These are phyloP conservation scores for Dendronephthya gigantea DNA, from an alignment of 64 coral and sea anemone genomes.

Conservation along the genomic window DNA sequence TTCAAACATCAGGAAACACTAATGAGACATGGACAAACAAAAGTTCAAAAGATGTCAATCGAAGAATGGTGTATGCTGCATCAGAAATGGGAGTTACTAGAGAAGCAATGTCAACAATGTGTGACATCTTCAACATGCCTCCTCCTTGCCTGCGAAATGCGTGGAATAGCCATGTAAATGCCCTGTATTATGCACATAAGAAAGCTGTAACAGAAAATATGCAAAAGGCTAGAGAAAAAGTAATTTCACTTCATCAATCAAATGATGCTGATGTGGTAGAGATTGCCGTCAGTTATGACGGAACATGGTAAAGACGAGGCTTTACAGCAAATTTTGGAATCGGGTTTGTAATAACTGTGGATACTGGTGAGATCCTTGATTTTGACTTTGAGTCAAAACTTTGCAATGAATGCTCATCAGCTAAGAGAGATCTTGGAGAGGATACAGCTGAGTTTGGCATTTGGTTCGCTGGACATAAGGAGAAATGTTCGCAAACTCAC, in stretches of 20 bases:
- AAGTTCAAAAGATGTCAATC: too few relatives aligned
- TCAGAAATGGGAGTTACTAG: constrained; percentile 37
- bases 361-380: constrained; percentile 33
- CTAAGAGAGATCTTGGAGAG: neutral
- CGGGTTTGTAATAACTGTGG: constrained; percentile 29
- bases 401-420: constrained; percentile 17
- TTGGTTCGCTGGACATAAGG: too few relatives aligned
- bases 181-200: constrained; percentile 34
- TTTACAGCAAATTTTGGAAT: constrained; percentile 35
- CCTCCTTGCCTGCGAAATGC: constrained; percentile 19
- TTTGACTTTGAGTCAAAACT: constrained; percentile 30
- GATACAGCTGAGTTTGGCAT: too few relatives aligned
- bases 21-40: neutral
- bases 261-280: constrained; percentile 15
- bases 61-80: neutral
- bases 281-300: constrained; percentile 35
- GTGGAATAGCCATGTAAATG: constrained; percentile 24
- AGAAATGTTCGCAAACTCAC: too few relatives aligned
- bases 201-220: constrained; percentile 22
- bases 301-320: constrained; percentile 20
- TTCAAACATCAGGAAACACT: neutral
- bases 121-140: constrained; percentile 47
- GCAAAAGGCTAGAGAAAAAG: constrained; percentile 16
- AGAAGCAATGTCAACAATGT: constrained; percentile 38
- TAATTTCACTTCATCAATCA: too few relatives aligned